Conservation (phyloP, 2,888 invertebrate genomes). For the Oeneis ivallda region DNA sequence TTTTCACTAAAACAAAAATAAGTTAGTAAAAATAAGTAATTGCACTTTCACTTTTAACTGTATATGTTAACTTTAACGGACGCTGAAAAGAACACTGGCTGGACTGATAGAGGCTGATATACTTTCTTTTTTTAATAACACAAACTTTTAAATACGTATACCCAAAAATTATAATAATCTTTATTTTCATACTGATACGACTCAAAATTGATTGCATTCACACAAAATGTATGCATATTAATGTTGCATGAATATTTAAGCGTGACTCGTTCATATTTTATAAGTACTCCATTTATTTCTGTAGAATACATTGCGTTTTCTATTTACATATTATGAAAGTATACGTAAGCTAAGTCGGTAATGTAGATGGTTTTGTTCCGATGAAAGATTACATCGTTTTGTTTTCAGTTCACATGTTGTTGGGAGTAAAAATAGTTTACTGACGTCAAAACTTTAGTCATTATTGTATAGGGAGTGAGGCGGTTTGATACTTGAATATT, state of each 20-base stretch:
- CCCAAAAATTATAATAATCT: background rate
- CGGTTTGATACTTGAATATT: constrained; percentile 19
- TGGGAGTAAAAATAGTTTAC: constrained; percentile 61
- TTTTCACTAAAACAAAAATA: background rate
- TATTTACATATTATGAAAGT: background rate
- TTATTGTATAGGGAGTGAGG: constrained; percentile 31
- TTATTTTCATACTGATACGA: constrained; percentile 18
- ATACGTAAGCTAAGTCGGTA: constrained; percentile 19
- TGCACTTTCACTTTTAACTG: constrained; percentile 23
- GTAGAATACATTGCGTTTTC: constrained; percentile 28
- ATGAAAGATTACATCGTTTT: constrained; percentile 30
- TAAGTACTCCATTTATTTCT: constrained; percentile 21
- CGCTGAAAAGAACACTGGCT: constrained; percentile 26
- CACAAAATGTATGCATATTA: constrained; percentile 1
- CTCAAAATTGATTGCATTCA: constrained; percentile 23
- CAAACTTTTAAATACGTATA: constrained; percentile 13
- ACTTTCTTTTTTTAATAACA: constrained; percentile 36
- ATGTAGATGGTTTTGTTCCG: constrained; percentile 28
- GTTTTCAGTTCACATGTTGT: constrained; percentile 47
- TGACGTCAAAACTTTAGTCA: constrained; percentile 57
- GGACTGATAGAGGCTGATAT: constrained; percentile 26
- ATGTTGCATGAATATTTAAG: background rate
- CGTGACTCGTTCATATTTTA: constrained; percentile 11
- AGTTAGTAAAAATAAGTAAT: constrained; percentile 1
- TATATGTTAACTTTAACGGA: constrained; percentile 20